Base-by-base conservation (phyloP, 2,888 invertebrate genomes). In the Cantharis lateralis region DNA sequence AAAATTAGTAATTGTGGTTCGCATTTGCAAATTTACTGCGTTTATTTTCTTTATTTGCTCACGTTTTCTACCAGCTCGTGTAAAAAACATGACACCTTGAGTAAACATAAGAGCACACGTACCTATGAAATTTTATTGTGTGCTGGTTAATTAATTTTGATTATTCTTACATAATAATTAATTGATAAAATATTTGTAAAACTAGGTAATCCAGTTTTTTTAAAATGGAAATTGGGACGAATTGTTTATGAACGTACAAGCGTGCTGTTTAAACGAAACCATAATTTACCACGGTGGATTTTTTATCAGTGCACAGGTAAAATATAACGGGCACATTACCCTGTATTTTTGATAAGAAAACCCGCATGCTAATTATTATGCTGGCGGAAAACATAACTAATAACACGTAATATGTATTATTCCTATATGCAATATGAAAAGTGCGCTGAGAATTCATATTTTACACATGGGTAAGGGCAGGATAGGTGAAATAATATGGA, bases 321-420 rank as follows among this genome's bases (percentile, higher is more conserved):
- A 66, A 66, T 20, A 70, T 76, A 78, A 80, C 78, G 75, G 76
- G 78, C 78, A 72, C 80, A 75, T 76, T 80, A 79, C 78, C 77
- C 78, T 74, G 68, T 75, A 77, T 74, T 64, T 69, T 26, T 68
- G 77, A 78, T 78, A 78, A 80, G 77, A 74, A 77, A 75, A 73
- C 80, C 80, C 78, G 80, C 80, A 80, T 80, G 69, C 62, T 78
- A 77, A 77, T 78, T 48, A 48, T 48, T 73, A 80, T 80, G 80
- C 80, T 75, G 80, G 80, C 80, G 80, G 80, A 80, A 80, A 78
- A 78, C 74, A 72, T 75, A 70, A 61, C 5, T n/a, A 62, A 74
- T 26, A 26, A 24, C 13, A 15, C 28, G 28, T 68, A 24, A 68
- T 24, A 11, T 15, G n/a, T 11, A 2, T n/a, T 11, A 10, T 24